Evolutionary conservation across 2,888 invertebrate species (phyloP).

Genomic region (Hololepta plana): DNA sequence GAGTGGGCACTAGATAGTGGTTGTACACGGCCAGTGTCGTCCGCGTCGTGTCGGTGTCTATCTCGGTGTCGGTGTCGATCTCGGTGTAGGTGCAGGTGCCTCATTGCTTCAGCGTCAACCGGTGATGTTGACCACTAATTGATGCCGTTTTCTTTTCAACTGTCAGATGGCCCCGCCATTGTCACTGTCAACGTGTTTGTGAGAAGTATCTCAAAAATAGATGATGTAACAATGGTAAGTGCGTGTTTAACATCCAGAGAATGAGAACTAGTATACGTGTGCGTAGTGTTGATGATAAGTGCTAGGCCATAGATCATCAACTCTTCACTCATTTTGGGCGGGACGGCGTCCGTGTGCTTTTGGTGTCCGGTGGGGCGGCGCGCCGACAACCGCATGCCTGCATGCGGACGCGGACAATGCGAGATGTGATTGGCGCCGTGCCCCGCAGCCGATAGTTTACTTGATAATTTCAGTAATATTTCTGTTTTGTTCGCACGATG

Average conservation of each 20-base stretch:
- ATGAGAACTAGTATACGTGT: too few species aligned
- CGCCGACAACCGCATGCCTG: constrained; percentile 16
- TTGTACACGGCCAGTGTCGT: constrained; percentile 13
- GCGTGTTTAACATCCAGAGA: too few species aligned
- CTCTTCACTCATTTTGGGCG: constrained; percentile 14
- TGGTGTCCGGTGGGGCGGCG: constrained; percentile 16
- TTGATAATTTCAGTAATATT: constrained; percentile 12
- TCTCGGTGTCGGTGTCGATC: too few species aligned
- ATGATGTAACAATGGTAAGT: constrained; percentile 99
- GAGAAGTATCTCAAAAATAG: constrained; percentile 97
- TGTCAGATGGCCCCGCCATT: constrained; percentile 80
- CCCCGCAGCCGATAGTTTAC: constrained; percentile 18
- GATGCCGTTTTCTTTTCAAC: constrained; percentile 24
- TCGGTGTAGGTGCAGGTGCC: too few species aligned
- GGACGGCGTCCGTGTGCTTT: constrained; percentile 20
- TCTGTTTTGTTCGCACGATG: constrained; percentile 30
- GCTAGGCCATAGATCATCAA: constrained; percentile 19
- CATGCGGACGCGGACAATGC: constrained; percentile 23
- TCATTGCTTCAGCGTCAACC: constrained; percentile 11
- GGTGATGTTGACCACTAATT: constrained; percentile 19
- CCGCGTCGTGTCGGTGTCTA: constrained; percentile 11
- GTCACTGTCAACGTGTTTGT: constrained; percentile 97
- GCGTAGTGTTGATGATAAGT: constrained; percentile 23
- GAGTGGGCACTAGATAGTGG: constrained; percentile 15
- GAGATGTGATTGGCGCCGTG: constrained; percentile 26